Evolutionary conservation across 2,113 vertebrate genomes (phyloP).

Genomic region (Zosterops japonicus): DNA sequence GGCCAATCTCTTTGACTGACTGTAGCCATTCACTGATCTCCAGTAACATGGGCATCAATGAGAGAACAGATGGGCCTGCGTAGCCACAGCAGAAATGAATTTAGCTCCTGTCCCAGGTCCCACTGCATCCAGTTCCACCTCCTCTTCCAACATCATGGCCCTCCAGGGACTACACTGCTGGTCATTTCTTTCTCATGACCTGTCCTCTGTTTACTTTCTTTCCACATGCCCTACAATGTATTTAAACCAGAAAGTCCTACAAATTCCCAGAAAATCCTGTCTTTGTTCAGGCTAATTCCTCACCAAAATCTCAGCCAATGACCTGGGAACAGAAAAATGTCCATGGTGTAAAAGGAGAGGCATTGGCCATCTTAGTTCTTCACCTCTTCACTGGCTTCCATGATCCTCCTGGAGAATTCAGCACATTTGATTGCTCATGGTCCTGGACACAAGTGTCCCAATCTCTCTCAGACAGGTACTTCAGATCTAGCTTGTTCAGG

Average conservation of each 20-base stretch:
- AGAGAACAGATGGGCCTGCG: slow-evolving; percentile 36
- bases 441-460: neutral
- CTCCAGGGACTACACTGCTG: neutral
- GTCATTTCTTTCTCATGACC: neutral
- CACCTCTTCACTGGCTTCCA: neutral
- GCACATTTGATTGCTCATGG: neutral
- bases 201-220: neutral
- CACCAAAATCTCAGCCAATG: neutral
- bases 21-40: slow-evolving; percentile 39
- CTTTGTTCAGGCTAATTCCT: neutral
- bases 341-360: neutral
- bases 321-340: neutral
- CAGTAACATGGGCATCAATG: neutral
- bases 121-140: neutral
- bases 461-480: neutral
- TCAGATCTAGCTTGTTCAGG: neutral
- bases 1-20: slow-evolving; percentile 66
- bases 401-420: neutral
- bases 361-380: neutral
- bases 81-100: slow-evolving; percentile 24
- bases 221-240: neutral
- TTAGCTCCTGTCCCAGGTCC: slow-evolving; percentile 37
- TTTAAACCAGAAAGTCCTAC: neutral
- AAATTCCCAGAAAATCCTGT: neutral
- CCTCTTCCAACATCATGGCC: neutral